Base-by-base conservation (phyloP, 2,797 vertebrate genomes). In the Paedocypris micromegethes region DNA sequence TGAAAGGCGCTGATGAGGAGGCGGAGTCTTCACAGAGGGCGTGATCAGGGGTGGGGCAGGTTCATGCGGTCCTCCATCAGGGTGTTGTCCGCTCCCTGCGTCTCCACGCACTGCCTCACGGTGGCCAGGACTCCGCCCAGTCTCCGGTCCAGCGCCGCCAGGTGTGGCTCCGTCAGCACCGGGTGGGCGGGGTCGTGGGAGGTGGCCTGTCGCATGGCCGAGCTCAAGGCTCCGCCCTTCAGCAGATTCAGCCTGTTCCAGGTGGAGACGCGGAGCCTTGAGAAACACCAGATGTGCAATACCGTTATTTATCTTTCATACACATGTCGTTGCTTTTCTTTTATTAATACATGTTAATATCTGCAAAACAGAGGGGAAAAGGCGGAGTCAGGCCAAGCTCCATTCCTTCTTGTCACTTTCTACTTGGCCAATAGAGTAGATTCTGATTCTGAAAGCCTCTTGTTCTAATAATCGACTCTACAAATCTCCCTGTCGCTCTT, bases 11-110 rank as follows among this genome's bases (percentile, higher is more conserved):
- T 23, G 23, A 23, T 23, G 23, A 23, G 23, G 23, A 23, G 23
- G 23, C 23, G 23, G 23, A 23, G 23, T 23, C 23, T 23, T 23
- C 1, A 23, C 23, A 23, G 23, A 23, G 23, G 23, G 23, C 47
- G 45, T 38, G 41, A 64, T 72, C 73, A 97, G 65, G 95, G 90
- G 79, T 98, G 96, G 43, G 95, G 93, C 72, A 98, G 91, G 61
- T 94, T 96, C 91, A 99, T 95, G 81, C 95, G 92, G 83, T 99
- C 96, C 83, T 99, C 96, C 77, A 98, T 93, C 64, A 98, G 89
- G 37, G 96, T 93, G 66, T 86, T 84, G 42, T 99, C 96, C 3
- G 88, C 77, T 6, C 94, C 94, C 81, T 94, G 95, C 46, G 93
- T 88, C 81, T 98, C 96, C 50, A 94, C 91, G 79, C 96, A 99